Evolutionary conservation across 2,797 vertebrate genomes (phyloP).

Genomic region (Mionectes olivaceus): DNA sequence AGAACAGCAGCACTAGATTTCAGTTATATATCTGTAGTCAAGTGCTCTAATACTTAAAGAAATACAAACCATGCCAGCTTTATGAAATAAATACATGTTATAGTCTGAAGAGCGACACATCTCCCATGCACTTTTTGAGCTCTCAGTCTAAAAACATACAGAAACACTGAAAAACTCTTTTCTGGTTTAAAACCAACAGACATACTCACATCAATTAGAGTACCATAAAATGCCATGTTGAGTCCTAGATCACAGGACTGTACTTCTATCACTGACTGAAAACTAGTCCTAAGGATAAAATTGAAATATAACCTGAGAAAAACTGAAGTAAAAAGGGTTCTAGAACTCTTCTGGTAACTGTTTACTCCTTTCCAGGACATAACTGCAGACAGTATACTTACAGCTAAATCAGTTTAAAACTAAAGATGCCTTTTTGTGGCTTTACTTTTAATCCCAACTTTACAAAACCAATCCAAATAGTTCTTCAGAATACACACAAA

Average conservation of each 20-base stretch:
- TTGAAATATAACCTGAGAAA: not conserved
- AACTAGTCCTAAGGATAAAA: not conserved
- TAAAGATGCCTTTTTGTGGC: not conserved
- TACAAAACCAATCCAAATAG: not conserved
- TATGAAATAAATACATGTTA: not conserved
- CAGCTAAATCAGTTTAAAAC: not conserved
- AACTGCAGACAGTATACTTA: not conserved
- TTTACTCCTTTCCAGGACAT: not conserved
- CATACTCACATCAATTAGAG: not conserved
- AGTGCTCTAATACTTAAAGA: not conserved
- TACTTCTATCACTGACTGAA: not conserved
- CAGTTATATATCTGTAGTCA: not conserved
- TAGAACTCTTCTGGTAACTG: not conserved
- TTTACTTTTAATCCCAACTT: not conserved
- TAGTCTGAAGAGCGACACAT: not conserved
- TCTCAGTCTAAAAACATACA: not conserved
- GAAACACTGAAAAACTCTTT: not conserved
- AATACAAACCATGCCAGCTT: not conserved
- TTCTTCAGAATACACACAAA: not conserved
- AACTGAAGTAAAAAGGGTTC: not conserved
- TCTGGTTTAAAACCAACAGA: not conserved
- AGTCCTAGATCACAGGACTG: not conserved
- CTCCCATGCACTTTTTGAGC: not conserved
- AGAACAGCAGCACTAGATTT: not conserved
- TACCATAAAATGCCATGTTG: fast-evolving